Base-by-base conservation (phyloP, 2,113 vertebrate genomes). In the Corydoras maculifer region DNA sequence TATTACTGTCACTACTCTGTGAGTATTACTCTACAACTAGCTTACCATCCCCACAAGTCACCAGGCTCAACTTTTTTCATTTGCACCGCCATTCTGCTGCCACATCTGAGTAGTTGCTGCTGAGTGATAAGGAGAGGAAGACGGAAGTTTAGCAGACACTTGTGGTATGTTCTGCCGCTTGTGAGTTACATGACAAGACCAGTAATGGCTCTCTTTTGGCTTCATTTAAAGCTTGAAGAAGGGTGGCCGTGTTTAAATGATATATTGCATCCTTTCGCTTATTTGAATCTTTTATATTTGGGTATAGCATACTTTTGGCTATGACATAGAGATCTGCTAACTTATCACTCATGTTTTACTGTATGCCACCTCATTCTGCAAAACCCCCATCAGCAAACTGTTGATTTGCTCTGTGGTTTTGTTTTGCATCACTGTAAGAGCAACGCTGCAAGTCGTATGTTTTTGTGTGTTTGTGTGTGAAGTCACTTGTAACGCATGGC, bases 311-410 rank as follows among this genome's bases (percentile, higher is more conserved):
- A 61, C 63, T 65, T 70, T 73, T 49, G 54, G 75, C 54, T 54
- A 72, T 77, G 80, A 25, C 18, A 25, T 25, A 25, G 18, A 25
- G 18, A 25, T 25, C 18, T 25, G 18, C 18, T 25, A 25, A 25
- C 18, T 76, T 77, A 80, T 84, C 86, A 81, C 81, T 84, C 58
- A 18, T 77, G 70, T 78, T 73, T 30, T 59, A 70, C 77, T 80
- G 77, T 82, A 86, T 83, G 84, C 84, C 82, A 84, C 84, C 75
- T 82, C 80, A 75, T 74, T 75, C 83, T 77, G 65, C 68, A 62
- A 80, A 84, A 78, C 69, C 77, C 77, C 76, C 78, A 53, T 70
- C 71, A 78, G 30, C 68, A 14, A 57, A 65, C 78, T 60, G 59
- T 84, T 83, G 81, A 86, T 77, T 86, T 81, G 77, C 53, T 7